phyloP scores from a whole-genome alignment of 2,888 invertebrate species.

The Orchestes rusci region DNA sequence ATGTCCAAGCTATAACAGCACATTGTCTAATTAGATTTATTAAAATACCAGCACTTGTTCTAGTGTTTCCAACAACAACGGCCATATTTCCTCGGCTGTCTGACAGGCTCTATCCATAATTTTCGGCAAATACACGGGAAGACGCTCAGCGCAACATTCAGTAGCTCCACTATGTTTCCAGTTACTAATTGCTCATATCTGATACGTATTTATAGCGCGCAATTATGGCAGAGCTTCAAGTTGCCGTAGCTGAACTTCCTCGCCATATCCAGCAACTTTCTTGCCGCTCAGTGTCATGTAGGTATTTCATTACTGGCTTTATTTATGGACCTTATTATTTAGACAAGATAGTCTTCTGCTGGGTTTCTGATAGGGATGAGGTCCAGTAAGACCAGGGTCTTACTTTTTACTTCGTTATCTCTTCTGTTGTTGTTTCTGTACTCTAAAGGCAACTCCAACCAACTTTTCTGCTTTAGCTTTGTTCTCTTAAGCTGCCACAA shows the following conservation, averaged over 20 bases:
- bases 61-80: no score
- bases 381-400: no score
- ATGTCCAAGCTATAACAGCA: no score
- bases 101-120: slow-evolving; percentile 20
- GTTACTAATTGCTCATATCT: slow-evolving; percentile 44
- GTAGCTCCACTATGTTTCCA: slow-evolving; percentile 28
- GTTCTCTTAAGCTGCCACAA: no score
- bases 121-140: slow-evolving; percentile 21
- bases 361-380: no score
- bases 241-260: slow-evolving; percentile 34
- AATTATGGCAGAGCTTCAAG: slow-evolving; percentile 43
- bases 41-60: no score
- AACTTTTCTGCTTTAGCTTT: no score
- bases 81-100: slow-evolving; percentile 3
- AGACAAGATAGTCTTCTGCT: no score
- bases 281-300: slow-evolving; percentile 40
- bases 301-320: slow-evolving; percentile 44
- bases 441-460: no score
- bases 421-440: no score
- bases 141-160: slow-evolving; percentile 18
- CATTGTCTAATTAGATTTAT: no score
- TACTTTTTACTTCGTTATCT: no score
- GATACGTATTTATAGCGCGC: slow-evolving; percentile 44
- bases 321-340: slow-evolving; percentile 41
- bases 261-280: slow-evolving; percentile 38